A percentile compares a stretch with the other conserved stretches of the same genome.
Evolutionary conservation across 2,797 vertebrate genomes (phyloP).

Genomic region (Momotus momota): DNA sequence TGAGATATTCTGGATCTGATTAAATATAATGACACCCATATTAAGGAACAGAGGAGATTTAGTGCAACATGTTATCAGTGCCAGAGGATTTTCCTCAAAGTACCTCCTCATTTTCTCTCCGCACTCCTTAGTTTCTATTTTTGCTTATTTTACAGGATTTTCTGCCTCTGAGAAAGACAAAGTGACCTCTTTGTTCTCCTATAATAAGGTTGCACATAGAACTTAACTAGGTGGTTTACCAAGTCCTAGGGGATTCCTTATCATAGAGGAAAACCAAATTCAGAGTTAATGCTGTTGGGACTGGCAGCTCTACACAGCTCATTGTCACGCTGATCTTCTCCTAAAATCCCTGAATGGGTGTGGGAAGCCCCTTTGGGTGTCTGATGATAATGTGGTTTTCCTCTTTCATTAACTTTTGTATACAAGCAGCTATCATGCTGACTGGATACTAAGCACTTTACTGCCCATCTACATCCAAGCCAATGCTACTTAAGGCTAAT

Average conservation of each 20-base stretch:
- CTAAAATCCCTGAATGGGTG: background rate
- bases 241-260: background rate
- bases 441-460: slow-evolving; percentile 60
- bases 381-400: slow-evolving; percentile 54
- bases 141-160: background rate
- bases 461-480: slow-evolving; percentile 58
- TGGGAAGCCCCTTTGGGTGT: background rate
- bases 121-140: background rate
- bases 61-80: background rate
- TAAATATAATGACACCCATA: background rate
- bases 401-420: slow-evolving; percentile 69
- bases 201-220: background rate
- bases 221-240: slow-evolving; percentile 20
- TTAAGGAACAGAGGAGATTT: background rate
- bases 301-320: background rate
- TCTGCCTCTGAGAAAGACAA: background rate
- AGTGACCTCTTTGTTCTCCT: background rate
- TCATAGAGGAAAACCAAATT: slow-evolving; percentile 37
- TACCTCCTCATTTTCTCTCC: background rate
- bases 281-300: slow-evolving; percentile 14
- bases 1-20: background rate
- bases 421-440: slow-evolving; percentile 45
- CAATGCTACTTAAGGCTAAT: slow-evolving; percentile 75
- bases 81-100: background rate
- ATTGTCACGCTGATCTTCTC: slow-evolving; percentile 35